These are phyloP conservation scores for Oryzias curvinotus DNA, from an alignment of 2,113 vertebrate genomes.

Conservation along the genomic window DNA sequence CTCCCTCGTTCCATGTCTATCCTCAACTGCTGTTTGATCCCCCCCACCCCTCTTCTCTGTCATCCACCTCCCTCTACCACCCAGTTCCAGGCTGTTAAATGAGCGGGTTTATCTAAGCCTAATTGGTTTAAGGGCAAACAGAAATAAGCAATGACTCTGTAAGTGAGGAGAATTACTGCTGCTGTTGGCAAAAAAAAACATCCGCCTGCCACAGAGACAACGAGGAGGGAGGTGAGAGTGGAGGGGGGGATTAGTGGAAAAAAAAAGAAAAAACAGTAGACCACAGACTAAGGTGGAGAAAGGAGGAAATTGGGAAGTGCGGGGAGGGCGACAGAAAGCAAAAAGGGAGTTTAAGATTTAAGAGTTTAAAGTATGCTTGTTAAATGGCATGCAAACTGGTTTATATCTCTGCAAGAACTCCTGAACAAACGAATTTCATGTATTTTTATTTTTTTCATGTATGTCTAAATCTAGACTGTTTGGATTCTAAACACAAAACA, in stretches of 20 bases:
- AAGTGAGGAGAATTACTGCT: slow-evolving; percentile 60
- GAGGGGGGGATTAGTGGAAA: slow-evolving; percentile 28
- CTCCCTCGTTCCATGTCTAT: slow-evolving; percentile 22
- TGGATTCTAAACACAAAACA: too few species aligned
- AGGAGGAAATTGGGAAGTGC: background rate
- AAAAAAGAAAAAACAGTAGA: slow-evolving; percentile 25
- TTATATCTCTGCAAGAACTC: background rate
- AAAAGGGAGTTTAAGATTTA: slow-evolving; percentile 38
- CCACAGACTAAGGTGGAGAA: slow-evolving; percentile 25
- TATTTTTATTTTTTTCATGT: slow-evolving; percentile 9
- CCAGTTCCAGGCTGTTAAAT: slow-evolving; percentile 60
- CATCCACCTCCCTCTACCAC: slow-evolving; percentile 22
- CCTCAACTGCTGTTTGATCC: slow-evolving; percentile 35
- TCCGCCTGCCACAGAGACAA: slow-evolving; percentile 24
- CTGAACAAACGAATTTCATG: background rate
- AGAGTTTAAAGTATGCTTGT: slow-evolving; percentile 18
- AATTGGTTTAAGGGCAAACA: slow-evolving; percentile 77
- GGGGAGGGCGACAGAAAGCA: slow-evolving; percentile 13
- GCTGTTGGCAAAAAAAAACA: slow-evolving; percentile 43
- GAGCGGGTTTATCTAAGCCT: slow-evolving; percentile 68
- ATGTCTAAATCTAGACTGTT: slow-evolving; percentile 8
- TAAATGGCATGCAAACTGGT: slow-evolving; percentile 44
- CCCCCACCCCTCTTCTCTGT: background rate
- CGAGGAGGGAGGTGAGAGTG: slow-evolving; percentile 22
- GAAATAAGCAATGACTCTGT: slow-evolving; percentile 68